Percentiles rank a stretch among this genome's conserved stretches.
Conservation (phyloP, 2,797 vertebrate species). For the Oreonectes daqikongensis region DNA sequence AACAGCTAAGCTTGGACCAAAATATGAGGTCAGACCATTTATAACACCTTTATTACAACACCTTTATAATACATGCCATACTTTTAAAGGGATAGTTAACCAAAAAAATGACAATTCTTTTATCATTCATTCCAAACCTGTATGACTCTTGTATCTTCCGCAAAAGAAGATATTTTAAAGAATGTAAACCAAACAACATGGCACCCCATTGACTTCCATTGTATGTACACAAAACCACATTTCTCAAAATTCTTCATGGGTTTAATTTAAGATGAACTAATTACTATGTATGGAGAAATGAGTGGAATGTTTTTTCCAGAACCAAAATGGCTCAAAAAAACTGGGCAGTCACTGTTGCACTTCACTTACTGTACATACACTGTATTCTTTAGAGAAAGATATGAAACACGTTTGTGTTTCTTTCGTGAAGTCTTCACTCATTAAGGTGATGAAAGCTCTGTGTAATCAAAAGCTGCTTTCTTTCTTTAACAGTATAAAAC, state of each 20-base stretch:
- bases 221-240: not conserved
- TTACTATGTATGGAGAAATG: not conserved
- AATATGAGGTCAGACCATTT: too few species aligned
- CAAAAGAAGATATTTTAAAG: too few species aligned
- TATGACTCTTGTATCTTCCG: too few species aligned
- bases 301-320: not conserved
- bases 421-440: constrained; percentile 4
- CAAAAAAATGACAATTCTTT: too few species aligned
- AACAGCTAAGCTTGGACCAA: not conserved
- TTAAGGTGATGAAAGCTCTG: constrained; percentile 22
- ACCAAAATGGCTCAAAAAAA: not conserved
- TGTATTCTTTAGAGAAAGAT: not conserved
- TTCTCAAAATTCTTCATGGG: too few species aligned
- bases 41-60: too few species aligned
- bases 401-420: constrained; percentile 2
- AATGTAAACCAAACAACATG: too few species aligned
- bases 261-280: not conserved
- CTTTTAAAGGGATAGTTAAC: too few species aligned
- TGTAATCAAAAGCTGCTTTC: constrained; percentile 38
- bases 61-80: too few species aligned
- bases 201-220: too few species aligned
- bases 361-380: not conserved
- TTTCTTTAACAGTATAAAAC: constrained; percentile 38
- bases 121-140: too few species aligned
- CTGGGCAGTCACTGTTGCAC: not conserved